Evolutionary conservation across 2,113 vertebrate genomes (phyloP).

Genomic region (Eptesicus fuscus): DNA sequence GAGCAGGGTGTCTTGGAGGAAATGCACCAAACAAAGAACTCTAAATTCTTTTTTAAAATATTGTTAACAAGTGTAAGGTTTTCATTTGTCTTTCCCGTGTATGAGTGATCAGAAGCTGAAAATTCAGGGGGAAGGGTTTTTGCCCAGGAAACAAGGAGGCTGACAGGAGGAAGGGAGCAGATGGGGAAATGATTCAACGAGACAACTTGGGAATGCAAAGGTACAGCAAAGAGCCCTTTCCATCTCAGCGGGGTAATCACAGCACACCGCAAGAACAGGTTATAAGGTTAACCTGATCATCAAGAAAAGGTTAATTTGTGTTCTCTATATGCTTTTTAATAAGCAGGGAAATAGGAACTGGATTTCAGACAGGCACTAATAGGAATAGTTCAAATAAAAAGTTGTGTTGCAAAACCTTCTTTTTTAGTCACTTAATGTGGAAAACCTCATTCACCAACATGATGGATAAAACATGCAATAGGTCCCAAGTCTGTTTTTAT

Average conservation of each 20-base stretch:
- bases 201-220: neutral
- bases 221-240: neutral
- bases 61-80: neutral
- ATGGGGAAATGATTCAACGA: neutral
- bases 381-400: conserved; percentile 12
- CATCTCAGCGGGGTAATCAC: neutral
- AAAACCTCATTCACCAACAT: neutral
- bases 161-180: neutral
- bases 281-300: conserved; percentile 36
- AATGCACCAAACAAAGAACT: neutral
- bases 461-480: neutral
- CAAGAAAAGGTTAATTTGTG: conserved; percentile 43
- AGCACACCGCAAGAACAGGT: neutral
- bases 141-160: neutral
- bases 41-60: neutral
- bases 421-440: neutral
- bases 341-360: neutral
- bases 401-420: neutral
- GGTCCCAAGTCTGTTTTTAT: neutral
- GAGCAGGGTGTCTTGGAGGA: neutral
- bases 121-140: neutral
- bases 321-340: neutral
- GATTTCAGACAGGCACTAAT: conserved; percentile 19
- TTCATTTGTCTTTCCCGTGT: neutral
- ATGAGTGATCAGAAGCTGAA: neutral